Percentiles rank a stretch among this genome's conserved stretches.
These are phyloP conservation scores for Pelodytes ibericus DNA, from an alignment of 2,797 vertebrate species.

Conservation along the genomic window DNA sequence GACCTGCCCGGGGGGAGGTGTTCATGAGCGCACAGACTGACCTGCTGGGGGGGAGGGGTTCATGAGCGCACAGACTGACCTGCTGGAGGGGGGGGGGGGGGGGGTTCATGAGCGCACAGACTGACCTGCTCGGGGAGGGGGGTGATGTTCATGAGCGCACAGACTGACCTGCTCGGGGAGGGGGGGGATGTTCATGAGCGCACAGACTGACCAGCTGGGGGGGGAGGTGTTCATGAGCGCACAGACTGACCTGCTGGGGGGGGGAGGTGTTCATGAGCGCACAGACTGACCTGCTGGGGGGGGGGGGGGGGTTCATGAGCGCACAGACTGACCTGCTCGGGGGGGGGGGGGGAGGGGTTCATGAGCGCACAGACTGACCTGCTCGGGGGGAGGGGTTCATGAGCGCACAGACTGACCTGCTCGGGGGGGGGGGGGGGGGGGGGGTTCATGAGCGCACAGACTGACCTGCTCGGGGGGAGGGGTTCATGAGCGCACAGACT, in stretches of 20 bases:
- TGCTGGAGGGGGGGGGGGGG: conserved; percentile 79
- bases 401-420: too few species aligned
- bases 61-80: conserved; percentile 68
- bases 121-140: conserved; percentile 91
- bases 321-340: too few species aligned
- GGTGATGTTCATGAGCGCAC: too few species aligned
- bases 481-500: too few species aligned
- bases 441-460: background rate
- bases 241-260: too few species aligned
- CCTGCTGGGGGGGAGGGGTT: background rate
- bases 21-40: too few species aligned
- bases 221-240: too few species aligned
- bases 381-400: conserved; percentile 89
- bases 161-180: too few species aligned
- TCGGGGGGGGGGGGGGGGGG: too few species aligned
- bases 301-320: too few species aligned
- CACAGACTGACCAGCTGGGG: conserved; percentile 85
- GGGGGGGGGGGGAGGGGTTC: background rate
- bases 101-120: background rate
- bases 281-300: conserved; percentile 86
- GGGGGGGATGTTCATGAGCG: background rate
- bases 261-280: background rate
- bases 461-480: conserved; percentile 91
- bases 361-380: conserved; percentile 73
- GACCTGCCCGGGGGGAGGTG: conserved; percentile 92